Evolutionary conservation across 2,113 vertebrate genomes (phyloP), one percentile per base, ranked within the genome.

Genomic region (Nibea albiflora): DNA sequence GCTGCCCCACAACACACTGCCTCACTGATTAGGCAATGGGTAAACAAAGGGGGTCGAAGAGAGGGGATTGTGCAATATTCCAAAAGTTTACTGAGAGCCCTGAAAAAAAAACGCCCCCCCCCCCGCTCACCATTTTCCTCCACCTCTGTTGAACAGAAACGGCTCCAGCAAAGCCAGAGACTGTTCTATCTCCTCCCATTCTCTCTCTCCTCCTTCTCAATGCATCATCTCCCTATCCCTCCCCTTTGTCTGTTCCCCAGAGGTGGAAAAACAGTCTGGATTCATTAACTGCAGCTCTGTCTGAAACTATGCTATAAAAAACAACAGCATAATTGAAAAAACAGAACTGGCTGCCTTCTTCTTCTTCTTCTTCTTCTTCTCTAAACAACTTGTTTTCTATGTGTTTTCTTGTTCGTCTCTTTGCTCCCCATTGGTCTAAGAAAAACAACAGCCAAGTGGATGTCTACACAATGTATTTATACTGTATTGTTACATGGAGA

Each of bases 181-280:
- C 81, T 87, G 88, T 69, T 80, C 78, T 73, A 62, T 79, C 81
- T 85, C 85, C 85, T 87, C 85, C 84, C 70, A 73, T 84, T 87
- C 76, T 63, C 73, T 49, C 72, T 70, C 57, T 31, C 49, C 31
- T 79, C 75, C 69, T 84, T 56, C 87, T 80, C 53, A 22, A 68
- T 53, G 62, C 81, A 85, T 86, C 88, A 70, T 79, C 73, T 76
- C 74, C 64, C 65, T 61, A 49, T 77, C 84, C 85, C 69, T 63
- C 65, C 70, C 54, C 75, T 86, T 65, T 76, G 76, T 82, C 80
- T 77, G 66, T 54, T 87, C 78, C 84, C 85, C 50, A 85, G 86
- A 91, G 81, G 78, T 88, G 85, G 87, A 78, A 78, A 89, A 91
- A 90, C 80, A 89, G 81, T 89, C 89, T 92, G 86, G 85, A 92